Conservation (phyloP, 2,113 vertebrate species). For the Rhombomys opimus region DNA sequence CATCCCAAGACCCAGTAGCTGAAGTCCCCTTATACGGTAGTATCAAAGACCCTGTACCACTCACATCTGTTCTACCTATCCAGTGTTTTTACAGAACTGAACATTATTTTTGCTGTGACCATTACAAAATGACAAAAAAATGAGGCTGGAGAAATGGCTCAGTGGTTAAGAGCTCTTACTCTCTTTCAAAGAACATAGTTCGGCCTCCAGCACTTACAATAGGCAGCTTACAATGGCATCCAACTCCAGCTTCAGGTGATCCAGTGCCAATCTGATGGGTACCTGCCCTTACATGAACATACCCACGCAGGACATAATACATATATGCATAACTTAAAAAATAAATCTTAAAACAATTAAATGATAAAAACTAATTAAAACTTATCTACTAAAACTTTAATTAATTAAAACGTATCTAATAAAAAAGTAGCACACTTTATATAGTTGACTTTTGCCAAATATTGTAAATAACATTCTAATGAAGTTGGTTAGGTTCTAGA, state of each 20-base stretch:
- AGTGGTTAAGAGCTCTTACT: not conserved
- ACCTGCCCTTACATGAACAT: not conserved
- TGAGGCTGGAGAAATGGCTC: not conserved
- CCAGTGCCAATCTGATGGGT: not conserved
- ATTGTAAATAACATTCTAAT: slow-evolving; percentile 34
- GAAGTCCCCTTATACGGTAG: not conserved
- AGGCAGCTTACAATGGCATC: not conserved
- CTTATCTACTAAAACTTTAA: not conserved
- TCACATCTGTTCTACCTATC: not conserved
- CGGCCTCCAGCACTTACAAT: not conserved
- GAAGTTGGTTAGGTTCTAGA: not conserved
- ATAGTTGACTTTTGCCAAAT: not conserved
- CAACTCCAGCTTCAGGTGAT: not conserved
- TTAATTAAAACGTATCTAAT: not conserved
- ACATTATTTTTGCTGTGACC: not conserved
- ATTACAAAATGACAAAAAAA: not conserved
- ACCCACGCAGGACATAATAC: not conserved
- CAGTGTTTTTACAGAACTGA: not conserved
- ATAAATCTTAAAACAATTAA: not conserved
- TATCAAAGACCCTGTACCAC: not conserved
- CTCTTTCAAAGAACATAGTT: not conserved
- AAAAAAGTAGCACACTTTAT: not conserved
- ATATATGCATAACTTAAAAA: not conserved
- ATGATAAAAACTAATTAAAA: not conserved
- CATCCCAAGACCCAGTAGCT: not conserved